These are phyloP conservation scores for silkworm (Bombyx mori) DNA, from an alignment of 1,140 invertebrate genomes.

Conservation along the genomic window ASM3026992v2 NC_085116.1:2586001-2586500, in stretches of 20 bases:
- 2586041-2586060: constrained; percentile 74
- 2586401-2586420: constrained; percentile 54
- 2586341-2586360: background rate
- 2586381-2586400: constrained; percentile 18
- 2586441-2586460: constrained; percentile 72
- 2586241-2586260: constrained; percentile 59
- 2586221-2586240: constrained; percentile 58
- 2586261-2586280: constrained; percentile 27
- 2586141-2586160: constrained; percentile 24
- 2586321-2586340: background rate
- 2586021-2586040: constrained; percentile 73
- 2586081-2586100: constrained; percentile 67
- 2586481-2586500: constrained; percentile 26
- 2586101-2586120: constrained; percentile 52
- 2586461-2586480: constrained; percentile 68
- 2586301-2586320: background rate
- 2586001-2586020: constrained; percentile 59
- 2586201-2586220: constrained; percentile 69
- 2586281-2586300: background rate
- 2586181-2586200: constrained; percentile 65
- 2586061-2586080: constrained; percentile 72
- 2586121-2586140: constrained; percentile 16
- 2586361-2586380: constrained; percentile 1
- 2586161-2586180: constrained; percentile 44
- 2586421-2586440: constrained; percentile 43